Evolutionary conservation across 64 coral and sea anemone genomes (phyloP), one percentile per base, ranked within the genome.

Genomic region (Montipora cactus): DNA sequence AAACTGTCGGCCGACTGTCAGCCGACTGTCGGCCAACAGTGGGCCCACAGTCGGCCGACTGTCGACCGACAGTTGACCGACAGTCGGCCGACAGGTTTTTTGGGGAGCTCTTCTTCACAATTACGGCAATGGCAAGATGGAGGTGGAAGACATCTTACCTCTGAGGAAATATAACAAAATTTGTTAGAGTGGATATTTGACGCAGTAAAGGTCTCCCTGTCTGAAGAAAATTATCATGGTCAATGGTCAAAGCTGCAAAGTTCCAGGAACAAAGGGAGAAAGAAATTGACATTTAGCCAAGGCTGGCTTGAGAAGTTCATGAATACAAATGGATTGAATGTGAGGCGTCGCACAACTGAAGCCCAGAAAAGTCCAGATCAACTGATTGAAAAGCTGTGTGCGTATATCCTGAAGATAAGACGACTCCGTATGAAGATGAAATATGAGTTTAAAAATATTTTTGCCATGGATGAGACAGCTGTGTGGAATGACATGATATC

Each of bases 401-500:
- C 91, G 0, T 92, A 86, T 75, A 86, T 92, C 19, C 47, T 92
- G 74, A 92, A 92, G 20, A 55, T 47, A n/a, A 80, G 89, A 73
- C 55, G 57, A 80, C 9, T 90, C 2, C 89, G 74, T 67, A 87
- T 76, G 47, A 15, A 66, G 76, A 93, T 93, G 83, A 68, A 79
- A 47, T 93, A 93, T 93, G 53, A 78, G 45, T 50, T 93, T 14
- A 93, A 87, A 0, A 93, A 67, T 91, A 91, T 91, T 49, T 28
- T 91, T 53, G 81, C 80, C 49, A 85, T 90, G 77, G 61, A 90
- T 90, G 64, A 90, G 7, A 90, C 89, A 8, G 75, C 88, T 23
- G 18, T 79, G 4, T 92, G 71, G 90, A 92, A 92, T 2, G 90
- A 86, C 81, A 92, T 92, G 80, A 77, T 92, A 84, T 92, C 80